These are phyloP conservation scores for Aspidiotus destructor DNA, from an alignment of 2,888 invertebrate species.

Conservation along the genomic window DNA sequence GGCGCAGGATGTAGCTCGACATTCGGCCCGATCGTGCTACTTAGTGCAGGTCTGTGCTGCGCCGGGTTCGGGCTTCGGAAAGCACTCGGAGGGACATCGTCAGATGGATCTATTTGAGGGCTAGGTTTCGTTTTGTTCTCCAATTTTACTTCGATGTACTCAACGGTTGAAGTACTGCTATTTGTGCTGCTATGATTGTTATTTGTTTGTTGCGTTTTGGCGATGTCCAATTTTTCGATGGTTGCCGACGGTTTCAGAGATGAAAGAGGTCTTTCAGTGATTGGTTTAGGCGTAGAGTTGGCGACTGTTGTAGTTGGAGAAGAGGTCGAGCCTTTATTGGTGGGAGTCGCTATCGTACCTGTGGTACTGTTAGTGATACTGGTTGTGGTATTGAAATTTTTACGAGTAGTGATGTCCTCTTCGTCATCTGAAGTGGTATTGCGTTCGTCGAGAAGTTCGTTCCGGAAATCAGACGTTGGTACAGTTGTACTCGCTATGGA, in stretches of 20 bases:
- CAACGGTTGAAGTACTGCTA: background rate
- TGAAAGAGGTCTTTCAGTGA: background rate
- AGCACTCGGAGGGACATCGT: background rate
- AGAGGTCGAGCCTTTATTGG: background rate
- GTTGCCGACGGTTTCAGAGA: background rate
- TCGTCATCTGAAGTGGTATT: background rate
- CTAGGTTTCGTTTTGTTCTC: background rate
- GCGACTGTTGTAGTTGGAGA: background rate
- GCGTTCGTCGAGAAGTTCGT: conserved; percentile 9
- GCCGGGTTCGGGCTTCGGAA: conserved; percentile 16
- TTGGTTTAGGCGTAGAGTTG: background rate
- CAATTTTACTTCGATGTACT: background rate
- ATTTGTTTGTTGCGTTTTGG: background rate
- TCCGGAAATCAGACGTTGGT: background rate
- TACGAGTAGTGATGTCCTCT: conserved; percentile 15
- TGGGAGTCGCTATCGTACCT: conserved; percentile 26
- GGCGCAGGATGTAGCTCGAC: conserved; percentile 51
- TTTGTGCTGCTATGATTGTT: background rate
- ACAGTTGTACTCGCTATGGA: conserved; percentile 22
- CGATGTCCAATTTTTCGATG: conserved; percentile 2
- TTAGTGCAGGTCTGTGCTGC: conserved; percentile 31
- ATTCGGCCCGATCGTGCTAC: conserved; percentile 39
- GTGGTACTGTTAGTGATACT: conserved; percentile 35
- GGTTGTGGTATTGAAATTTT: conserved; percentile 33
- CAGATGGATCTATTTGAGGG: background rate